Conservation (phyloP, 2,113 vertebrate genomes). For the Geococcyx californianus region DNA sequence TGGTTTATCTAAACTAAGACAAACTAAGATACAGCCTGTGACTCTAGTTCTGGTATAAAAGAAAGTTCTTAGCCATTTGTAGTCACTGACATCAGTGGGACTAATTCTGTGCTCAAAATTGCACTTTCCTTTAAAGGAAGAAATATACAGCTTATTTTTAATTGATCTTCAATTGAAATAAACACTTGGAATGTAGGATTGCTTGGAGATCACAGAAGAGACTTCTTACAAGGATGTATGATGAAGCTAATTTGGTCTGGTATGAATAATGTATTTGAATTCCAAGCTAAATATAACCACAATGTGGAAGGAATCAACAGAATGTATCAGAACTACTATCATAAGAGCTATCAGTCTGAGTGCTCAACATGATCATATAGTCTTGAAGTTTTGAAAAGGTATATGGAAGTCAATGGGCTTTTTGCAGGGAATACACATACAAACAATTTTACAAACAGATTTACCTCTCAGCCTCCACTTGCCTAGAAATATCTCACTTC, state of each 20-base stretch:
- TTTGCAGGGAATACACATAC: neutral
- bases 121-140: neutral
- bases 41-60: neutral
- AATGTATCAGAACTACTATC: neutral
- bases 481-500: neutral
- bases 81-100: neutral
- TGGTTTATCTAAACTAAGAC: neutral
- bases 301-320: neutral
- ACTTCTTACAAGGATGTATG: neutral
- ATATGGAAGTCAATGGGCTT: neutral
- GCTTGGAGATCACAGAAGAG: neutral
- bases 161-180: neutral
- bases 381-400: neutral
- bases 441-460: neutral
- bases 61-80: neutral
- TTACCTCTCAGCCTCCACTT: neutral
- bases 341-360: neutral
- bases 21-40: too few species aligned
- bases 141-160: neutral
- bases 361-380: neutral
- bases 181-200: neutral
- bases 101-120: neutral
- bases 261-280: neutral
- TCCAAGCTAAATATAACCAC: neutral
- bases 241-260: neutral